Base-by-base conservation (phyloP, 2,797 vertebrate genomes). In the Propithecus deckenii region DNA sequence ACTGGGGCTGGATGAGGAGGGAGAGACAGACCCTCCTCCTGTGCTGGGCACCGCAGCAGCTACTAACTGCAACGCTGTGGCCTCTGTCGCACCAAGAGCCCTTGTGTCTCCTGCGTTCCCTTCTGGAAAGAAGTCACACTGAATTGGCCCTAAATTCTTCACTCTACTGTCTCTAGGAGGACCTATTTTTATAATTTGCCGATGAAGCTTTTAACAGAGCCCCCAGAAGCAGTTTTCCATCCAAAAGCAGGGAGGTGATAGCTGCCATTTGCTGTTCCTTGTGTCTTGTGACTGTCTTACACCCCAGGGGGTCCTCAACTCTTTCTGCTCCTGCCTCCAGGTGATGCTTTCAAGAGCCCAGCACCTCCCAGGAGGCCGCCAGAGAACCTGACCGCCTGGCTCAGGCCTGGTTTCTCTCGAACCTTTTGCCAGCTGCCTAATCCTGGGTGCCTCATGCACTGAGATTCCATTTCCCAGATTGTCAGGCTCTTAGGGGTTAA, bases 51-150 rank as follows among this genome's bases (percentile, higher is more conserved):
- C 15, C 28, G 38, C 46, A 30, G 69, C 2, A 43, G 46, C 30
- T 61, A 17, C 9, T 22, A 41, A 18, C 1, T 9, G 1, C 43
- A 9, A 2, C 1, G 1, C 4, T 13, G 4, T 35, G 55, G 35
- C 32, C 46, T 59, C 28, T 7, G 14, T 15, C 20, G 4, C 20
- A 25, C 23, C 4, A 63, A 63, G 46, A 72, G 32, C 38, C 38
- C 20, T 11, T 2, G 0, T 14, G 48, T 46, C 75, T 78, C 46
- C 46, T 57, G 38, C 25, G 10, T 72, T 71, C 74, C 72, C 80
- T 78, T 48, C 50, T 6, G 28, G 61, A 50, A 85, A 75, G 48
- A 25, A 48, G 69, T 13, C 38, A 81, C 48, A 41, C 41, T 41
- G 14, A 61, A 85, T 28, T 57, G 30, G 25, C 20, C 20, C 43